Conservation (phyloP, 2,797 vertebrate genomes). For the Propithecus deckenii region DNA sequence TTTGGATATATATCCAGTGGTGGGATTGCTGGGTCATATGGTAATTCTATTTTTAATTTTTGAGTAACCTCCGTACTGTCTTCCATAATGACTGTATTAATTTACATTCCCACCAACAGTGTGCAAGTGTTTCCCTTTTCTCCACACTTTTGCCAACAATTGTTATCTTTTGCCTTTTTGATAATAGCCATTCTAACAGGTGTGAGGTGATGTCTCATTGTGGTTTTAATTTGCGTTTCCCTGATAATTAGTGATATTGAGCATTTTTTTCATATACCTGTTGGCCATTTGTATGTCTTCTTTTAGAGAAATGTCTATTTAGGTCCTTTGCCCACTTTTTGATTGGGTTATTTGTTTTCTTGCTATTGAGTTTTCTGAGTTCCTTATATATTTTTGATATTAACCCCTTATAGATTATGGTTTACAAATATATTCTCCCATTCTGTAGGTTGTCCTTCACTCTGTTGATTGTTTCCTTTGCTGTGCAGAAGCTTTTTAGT, state of each 20-base stretch:
- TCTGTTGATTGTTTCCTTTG: not conserved
- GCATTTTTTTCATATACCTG: not conserved
- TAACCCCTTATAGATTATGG: not conserved
- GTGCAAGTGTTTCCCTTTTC: not conserved
- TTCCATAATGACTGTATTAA: not conserved
- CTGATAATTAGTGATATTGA: not conserved
- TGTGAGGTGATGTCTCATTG: not conserved
- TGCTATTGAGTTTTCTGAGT: not conserved
- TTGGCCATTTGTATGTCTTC: not conserved
- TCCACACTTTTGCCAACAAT: not conserved
- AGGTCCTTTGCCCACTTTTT: not conserved
- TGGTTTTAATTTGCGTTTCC: not conserved
- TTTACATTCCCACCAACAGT: not conserved
- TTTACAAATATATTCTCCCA: not conserved
- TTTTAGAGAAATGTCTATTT: not conserved
- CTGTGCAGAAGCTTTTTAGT: not conserved
- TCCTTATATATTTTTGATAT: not conserved
- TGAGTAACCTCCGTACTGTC: not conserved
- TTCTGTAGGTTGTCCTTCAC: not conserved
- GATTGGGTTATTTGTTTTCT: not conserved
- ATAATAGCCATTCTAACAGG: not conserved
- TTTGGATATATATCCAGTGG: not conserved
- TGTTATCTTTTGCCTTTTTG: not conserved
- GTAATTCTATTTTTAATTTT: not conserved
- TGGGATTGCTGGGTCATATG: not conserved